These are phyloP conservation scores for Poeciliopsis prolifica DNA, from an alignment of 2,113 vertebrate genomes.

Conservation along the genomic window DNA sequence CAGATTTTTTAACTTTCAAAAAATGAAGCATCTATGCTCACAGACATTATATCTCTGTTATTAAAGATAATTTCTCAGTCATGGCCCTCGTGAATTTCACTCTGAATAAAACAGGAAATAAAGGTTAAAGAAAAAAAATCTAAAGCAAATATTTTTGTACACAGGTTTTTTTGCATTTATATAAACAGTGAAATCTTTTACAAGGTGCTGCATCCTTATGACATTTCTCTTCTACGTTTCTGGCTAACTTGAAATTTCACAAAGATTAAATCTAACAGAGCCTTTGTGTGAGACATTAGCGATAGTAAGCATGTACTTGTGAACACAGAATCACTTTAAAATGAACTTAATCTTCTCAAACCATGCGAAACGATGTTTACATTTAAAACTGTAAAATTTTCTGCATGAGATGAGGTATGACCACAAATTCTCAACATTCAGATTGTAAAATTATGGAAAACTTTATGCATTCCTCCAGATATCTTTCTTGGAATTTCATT, in stretches of 20 bases:
- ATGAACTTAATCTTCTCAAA: too few relatives aligned
- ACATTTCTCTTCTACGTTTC: too few relatives aligned
- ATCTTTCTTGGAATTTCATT: neutral
- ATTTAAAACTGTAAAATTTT: neutral
- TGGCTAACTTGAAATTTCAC: too few relatives aligned
- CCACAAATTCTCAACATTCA: neutral
- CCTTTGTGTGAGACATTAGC: neutral
- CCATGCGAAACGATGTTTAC: neutral
- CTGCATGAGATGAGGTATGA: neutral
- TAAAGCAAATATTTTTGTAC: neutral
- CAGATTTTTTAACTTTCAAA: neutral
- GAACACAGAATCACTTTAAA: too few relatives aligned
- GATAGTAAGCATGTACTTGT: neutral
- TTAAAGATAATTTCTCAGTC: neutral
- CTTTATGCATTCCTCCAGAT: neutral
- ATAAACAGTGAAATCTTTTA: too few relatives aligned
- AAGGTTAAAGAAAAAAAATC: neutral
- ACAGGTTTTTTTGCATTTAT: too few relatives aligned
- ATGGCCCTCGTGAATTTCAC: neutral
- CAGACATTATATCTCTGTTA: neutral
- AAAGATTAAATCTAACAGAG: neutral
- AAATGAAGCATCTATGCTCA: neutral
- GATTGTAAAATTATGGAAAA: neutral
- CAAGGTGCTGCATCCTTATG: too few relatives aligned
- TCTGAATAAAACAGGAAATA: neutral